Evolutionary conservation across 1,140 invertebrate species (phyloP).

Genomic region (Tetramorium parvispinum): DNA sequence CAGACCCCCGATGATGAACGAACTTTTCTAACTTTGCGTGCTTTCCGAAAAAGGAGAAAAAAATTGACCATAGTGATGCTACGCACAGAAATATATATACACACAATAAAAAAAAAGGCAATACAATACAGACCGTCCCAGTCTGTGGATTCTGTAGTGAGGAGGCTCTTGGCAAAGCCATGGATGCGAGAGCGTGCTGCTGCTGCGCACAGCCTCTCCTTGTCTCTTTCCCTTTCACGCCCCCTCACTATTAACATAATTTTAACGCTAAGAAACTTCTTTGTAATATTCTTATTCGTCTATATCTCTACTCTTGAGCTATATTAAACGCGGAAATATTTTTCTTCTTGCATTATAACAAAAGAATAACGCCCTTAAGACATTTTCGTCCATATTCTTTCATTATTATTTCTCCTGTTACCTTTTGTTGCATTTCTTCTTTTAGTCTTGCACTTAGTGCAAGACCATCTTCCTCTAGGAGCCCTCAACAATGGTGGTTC

Average conservation of each 20-base stretch:
- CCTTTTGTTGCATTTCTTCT: slow-evolving; percentile 78
- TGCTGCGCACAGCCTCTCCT: slow-evolving; percentile 85
- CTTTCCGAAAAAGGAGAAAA: slow-evolving; percentile 1
- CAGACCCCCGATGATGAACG: not conserved
- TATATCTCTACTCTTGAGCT: slow-evolving; percentile 10
- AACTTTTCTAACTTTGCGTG: not conserved
- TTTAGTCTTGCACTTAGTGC: slow-evolving; percentile 85
- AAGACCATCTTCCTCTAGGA: slow-evolving; percentile 88
- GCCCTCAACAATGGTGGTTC: slow-evolving; percentile 87
- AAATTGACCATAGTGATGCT: slow-evolving; percentile 2
- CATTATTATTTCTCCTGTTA: not conserved
- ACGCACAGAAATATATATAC: slow-evolving; percentile 1
- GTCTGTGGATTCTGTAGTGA: slow-evolving; percentile 84
- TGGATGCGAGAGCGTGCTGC: slow-evolving; percentile 87
- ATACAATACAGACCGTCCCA: slow-evolving; percentile 85
- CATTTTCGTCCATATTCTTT: not conserved
- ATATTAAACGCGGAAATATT: not conserved
- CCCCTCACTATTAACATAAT: slow-evolving; percentile 84
- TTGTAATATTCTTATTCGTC: slow-evolving; percentile 63
- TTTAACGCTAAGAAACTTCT: slow-evolving; percentile 80
- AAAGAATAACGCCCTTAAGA: not conserved
- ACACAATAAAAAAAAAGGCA: slow-evolving; percentile 50
- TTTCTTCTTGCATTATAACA: not conserved
- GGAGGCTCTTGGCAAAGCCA: slow-evolving; percentile 86
- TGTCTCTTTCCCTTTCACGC: slow-evolving; percentile 84